A percentile compares a stretch with the other conserved stretches of the same genome.
These are phyloP conservation scores for Laticauda colubrina DNA, from an alignment of 2,113 vertebrate species.

Conservation along the genomic window DNA sequence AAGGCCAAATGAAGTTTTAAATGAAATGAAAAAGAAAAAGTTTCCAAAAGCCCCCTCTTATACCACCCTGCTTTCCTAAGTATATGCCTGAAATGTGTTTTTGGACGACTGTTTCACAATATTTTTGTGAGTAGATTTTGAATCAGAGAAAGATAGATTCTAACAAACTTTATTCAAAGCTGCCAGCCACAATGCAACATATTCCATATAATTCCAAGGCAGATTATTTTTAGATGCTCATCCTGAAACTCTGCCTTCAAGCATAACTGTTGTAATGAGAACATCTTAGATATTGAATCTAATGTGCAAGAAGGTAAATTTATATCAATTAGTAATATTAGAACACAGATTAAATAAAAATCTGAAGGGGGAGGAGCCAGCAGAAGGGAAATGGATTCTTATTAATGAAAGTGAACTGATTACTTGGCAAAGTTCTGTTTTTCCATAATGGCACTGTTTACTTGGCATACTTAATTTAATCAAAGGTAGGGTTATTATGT, in stretches of 20 bases:
- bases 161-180: not conserved
- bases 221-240: not conserved
- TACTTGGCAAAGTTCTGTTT: not conserved
- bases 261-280: not conserved
- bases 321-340: not conserved
- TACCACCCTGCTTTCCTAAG: not conserved
- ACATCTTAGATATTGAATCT: not conserved
- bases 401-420: not conserved
- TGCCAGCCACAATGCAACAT: not conserved
- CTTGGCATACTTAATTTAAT: not conserved
- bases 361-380: not conserved
- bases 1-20: not conserved
- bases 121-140: not conserved
- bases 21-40: not conserved
- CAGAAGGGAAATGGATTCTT: not conserved
- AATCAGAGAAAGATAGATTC: not conserved
- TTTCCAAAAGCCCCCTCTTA: not conserved
- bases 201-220: not conserved
- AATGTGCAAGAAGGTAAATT: not conserved
- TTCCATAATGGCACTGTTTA: not conserved
- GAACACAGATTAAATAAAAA: not conserved
- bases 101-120: not conserved
- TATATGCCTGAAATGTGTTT: not conserved
- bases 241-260: not conserved
- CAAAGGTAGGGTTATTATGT: not conserved